phyloP scores from a whole-genome alignment of 2,113 vertebrate genomes.

The Empidonax alnorum region DNA sequence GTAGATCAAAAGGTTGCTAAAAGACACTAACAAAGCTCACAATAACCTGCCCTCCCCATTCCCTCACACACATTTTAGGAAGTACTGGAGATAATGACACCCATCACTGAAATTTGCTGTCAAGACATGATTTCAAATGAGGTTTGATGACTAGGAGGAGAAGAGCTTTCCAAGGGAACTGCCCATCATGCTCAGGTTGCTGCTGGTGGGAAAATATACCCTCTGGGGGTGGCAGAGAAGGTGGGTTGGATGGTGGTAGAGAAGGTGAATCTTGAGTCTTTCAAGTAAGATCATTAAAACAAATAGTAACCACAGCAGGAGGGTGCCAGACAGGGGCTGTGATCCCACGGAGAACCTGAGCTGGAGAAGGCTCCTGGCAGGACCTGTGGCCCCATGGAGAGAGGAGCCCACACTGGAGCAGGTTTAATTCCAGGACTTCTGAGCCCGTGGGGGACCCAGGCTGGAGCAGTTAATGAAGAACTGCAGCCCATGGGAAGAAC shows the following conservation, averaged over 20 bases:
- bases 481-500: not conserved
- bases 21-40: not conserved
- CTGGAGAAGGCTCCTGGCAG: not conserved
- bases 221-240: not conserved
- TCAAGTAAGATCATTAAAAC: not conserved
- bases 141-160: not conserved
- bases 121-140: not conserved
- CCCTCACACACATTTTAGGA: not conserved
- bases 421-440: not conserved
- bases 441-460: not conserved
- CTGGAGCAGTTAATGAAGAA: not conserved
- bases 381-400: not conserved
- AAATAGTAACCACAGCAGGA: not conserved
- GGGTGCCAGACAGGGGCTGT: not conserved
- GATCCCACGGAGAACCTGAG: fast-evolving
- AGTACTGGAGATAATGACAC: not conserved
- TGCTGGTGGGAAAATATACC: not conserved
- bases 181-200: not conserved
- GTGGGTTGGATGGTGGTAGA: not conserved
- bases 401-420: not conserved
- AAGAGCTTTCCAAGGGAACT: not conserved
- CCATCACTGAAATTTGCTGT: not conserved
- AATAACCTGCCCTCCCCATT: fast-evolving
- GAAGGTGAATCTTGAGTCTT: not conserved
- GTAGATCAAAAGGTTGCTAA: not conserved